Percentiles rank a stretch among this genome's conserved stretches.
These are phyloP conservation scores for Corydoras maculifer DNA, from an alignment of 2,113 vertebrate genomes.

Conservation along the genomic window DNA sequence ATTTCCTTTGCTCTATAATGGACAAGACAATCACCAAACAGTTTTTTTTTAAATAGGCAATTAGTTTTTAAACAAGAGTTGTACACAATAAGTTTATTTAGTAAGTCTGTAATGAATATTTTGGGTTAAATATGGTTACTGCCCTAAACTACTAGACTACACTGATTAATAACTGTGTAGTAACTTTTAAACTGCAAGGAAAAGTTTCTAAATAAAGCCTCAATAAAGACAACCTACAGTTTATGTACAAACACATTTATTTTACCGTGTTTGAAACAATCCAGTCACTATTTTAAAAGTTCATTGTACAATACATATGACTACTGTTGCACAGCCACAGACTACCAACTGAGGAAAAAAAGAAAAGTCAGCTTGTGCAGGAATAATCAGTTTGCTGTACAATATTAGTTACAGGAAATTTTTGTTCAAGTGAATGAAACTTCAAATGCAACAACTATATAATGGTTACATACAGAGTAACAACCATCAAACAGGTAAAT, in stretches of 20 bases:
- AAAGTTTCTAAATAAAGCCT: no score
- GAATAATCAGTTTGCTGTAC: constrained; percentile 14
- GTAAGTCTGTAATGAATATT: no score
- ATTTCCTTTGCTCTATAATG: no score
- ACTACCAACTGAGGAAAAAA: constrained; percentile 28
- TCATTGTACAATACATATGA: constrained; percentile 35
- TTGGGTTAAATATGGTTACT: no score
- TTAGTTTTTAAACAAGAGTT: no score
- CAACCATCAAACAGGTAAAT: constrained; percentile 4
- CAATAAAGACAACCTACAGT: neutral
- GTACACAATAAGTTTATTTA: no score
- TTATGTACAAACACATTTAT: constrained; percentile 72
- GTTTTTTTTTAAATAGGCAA: no score
- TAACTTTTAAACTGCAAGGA: no score
- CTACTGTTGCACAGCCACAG: constrained; percentile 32
- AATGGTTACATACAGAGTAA: no score
- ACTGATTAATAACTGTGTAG: no score
- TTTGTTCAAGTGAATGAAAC: neutral
- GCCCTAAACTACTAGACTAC: no score
- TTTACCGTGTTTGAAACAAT: constrained; percentile 80
- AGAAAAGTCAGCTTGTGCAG: constrained; percentile 17
- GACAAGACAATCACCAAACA: no score
- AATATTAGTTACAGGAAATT: constrained; percentile 9
- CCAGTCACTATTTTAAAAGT: constrained; percentile 59
- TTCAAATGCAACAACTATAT: constrained; percentile 1